These are phyloP conservation scores for Frieseomelitta varia DNA, from an alignment of 1,140 invertebrate species.

Conservation along the genomic window DNA sequence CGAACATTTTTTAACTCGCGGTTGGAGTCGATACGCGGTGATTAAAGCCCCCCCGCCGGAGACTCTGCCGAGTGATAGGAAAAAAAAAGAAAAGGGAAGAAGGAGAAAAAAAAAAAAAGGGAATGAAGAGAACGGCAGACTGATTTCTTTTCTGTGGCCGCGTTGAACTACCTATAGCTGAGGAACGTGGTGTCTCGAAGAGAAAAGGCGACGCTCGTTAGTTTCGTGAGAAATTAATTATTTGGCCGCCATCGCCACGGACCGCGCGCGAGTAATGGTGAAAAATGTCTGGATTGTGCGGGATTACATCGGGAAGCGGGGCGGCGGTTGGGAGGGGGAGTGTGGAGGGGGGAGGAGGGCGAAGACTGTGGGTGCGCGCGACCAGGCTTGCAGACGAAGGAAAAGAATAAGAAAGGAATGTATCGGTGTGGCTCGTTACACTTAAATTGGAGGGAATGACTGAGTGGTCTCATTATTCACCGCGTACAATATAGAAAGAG, in stretches of 20 bases:
- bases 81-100: not conserved
- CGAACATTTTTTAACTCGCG: too few species aligned
- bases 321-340: too few species aligned
- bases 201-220: slow-evolving; percentile 78
- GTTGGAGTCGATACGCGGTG: not conserved
- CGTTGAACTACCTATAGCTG: slow-evolving; percentile 42
- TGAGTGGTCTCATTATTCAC: slow-evolving; percentile 82
- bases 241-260: slow-evolving; percentile 77
- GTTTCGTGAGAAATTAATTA: slow-evolving; percentile 82
- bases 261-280: slow-evolving; percentile 79
- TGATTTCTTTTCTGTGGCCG: slow-evolving; percentile 18
- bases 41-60: not conserved
- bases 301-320: slow-evolving; percentile 77
- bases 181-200: slow-evolving; percentile 59
- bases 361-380: slow-evolving; percentile 2
- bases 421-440: slow-evolving; percentile 82
- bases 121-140: not conserved
- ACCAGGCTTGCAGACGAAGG: slow-evolving; percentile 49
- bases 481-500: slow-evolving; percentile 80
- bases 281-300: slow-evolving; percentile 82
- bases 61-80: not conserved
- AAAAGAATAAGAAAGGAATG: slow-evolving; percentile 81
- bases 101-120: too few species aligned
- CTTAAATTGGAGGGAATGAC: slow-evolving; percentile 83
- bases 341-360: not conserved